phyloP scores from a whole-genome alignment of 2,113 vertebrate species.

The Mastomys natalensis region DNA sequence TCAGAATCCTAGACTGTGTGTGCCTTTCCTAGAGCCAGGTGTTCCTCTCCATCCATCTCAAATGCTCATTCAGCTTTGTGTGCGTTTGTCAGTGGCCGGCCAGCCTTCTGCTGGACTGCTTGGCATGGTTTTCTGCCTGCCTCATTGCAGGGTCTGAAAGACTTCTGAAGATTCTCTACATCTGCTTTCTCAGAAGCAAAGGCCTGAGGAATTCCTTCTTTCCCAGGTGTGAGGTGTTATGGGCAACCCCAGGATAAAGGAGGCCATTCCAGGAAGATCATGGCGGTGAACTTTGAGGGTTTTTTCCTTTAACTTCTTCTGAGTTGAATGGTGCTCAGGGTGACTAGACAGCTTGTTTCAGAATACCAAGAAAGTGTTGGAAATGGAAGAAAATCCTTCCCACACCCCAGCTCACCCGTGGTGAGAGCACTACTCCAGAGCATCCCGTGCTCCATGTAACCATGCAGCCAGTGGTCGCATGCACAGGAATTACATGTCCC shows the following conservation, averaged over 20 bases:
- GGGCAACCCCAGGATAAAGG: not conserved
- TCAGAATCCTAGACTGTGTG: not conserved
- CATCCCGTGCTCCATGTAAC: not conserved
- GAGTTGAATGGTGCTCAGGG: not conserved
- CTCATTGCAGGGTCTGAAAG: not conserved
- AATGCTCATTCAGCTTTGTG: not conserved
- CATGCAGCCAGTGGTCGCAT: too few species aligned
- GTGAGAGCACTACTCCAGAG: not conserved
- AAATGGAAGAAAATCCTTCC: conserved; percentile 23
- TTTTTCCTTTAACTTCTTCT: not conserved
- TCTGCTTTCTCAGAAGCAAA: not conserved
- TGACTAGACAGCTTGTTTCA: conserved; percentile 7
- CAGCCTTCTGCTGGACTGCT: not conserved
- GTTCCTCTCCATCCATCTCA: not conserved
- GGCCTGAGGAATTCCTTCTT: not conserved
- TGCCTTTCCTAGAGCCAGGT: not conserved
- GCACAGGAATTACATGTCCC: too few species aligned
- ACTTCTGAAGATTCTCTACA: not conserved
- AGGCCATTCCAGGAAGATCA: not conserved
- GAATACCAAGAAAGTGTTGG: not conserved
- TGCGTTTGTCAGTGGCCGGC: not conserved
- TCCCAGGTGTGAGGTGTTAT: too few species aligned
- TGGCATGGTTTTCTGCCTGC: not conserved
- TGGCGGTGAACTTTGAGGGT: not conserved
- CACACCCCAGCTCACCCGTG: not conserved